phyloP scores from a whole-genome alignment of 1,140 invertebrate species.

The Coenobita brevimanus region DNA sequence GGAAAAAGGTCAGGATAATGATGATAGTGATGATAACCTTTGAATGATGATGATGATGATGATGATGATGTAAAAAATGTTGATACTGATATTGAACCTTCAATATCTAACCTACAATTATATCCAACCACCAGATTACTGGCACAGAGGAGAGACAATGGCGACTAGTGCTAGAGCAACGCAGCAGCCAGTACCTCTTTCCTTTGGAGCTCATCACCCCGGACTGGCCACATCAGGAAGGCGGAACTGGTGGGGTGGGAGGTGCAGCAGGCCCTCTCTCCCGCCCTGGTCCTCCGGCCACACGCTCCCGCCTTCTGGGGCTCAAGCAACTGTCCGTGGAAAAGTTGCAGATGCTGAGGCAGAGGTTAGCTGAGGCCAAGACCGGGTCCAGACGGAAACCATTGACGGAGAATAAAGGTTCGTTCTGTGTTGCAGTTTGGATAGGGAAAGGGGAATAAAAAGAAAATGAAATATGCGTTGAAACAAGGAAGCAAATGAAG shows the following conservation, averaged over 20 bases:
- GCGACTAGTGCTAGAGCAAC: constrained; percentile 74
- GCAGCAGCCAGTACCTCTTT: constrained; percentile 70
- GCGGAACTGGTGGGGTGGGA: background rate
- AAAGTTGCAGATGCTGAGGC: constrained; percentile 79
- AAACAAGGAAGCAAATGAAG: no score
- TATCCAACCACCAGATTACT: constrained; percentile 78
- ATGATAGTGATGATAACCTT: no score
- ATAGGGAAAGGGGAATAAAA: no score
- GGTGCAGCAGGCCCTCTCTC: background rate
- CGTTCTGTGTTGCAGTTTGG: no score
- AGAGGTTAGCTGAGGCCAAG: constrained; percentile 79
- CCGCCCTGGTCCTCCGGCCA: constrained; percentile 70
- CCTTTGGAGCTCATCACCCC: constrained; percentile 70
- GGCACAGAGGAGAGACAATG: constrained; percentile 74
- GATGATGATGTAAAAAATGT: no score
- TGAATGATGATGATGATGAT: no score
- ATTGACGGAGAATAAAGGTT: constrained; percentile 69
- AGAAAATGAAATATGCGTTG: no score
- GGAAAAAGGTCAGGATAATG: no score
- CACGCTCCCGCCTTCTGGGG: constrained; percentile 78
- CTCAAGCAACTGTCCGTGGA: constrained; percentile 81
- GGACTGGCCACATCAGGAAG: constrained; percentile 62
- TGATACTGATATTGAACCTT: no score
- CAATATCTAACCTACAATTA: no score
- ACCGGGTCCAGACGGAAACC: constrained; percentile 51